Base-by-base conservation (phyloP, 2,113 vertebrate species). In the Rhinogobius similis region DNA sequence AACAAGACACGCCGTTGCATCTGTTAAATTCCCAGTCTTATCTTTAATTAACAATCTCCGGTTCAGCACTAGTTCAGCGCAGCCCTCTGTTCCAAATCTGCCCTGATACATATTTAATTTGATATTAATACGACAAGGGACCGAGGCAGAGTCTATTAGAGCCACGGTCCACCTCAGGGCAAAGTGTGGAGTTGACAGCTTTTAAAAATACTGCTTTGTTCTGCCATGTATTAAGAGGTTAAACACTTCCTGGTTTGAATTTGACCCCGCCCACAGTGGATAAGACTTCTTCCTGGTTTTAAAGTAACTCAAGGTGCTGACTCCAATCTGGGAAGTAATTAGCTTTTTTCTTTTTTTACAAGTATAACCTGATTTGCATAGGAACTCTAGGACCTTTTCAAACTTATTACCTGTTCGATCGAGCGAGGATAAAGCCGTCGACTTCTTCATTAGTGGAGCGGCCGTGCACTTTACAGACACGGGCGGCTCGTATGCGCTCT, bases 271-370 rank as follows among this genome's bases (percentile, higher is more conserved):
- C 61, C 72, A 43, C 73, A 32, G 58, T 59, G 46, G 73, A 64
- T 32, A 23, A 76, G 78, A 65, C 58, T 69, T 70, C 74, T 73
- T 70, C 74, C 75, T 62, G 55, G 78, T 69, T 78, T 72, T 73
- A 78, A 36, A 75, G 69, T 80, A 83, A 68, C 20, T 26, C 32
- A 62, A 68, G 85, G 85, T 59, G 77, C 79, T 82, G 83, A 88
- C 79, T 87, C 79, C 84, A 87, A 84, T 90, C 82, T 83, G 64
- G 70, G 23, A 46, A 78, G 65, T 77, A 79, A 85, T 90, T 85
- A 81, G 69, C 62, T 78, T 65, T 79, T 84, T 83, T 87, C 72
- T 85, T 70, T 82, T 72, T 72, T 46, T 70, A 7, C 10, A 18
- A 11, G 29, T 32, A 36, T 61, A 20, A 20, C 44, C 84, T 84